These are phyloP conservation scores for Panurus biarmicus DNA, from an alignment of 2,113 vertebrate genomes.

Conservation along the genomic window DNA sequence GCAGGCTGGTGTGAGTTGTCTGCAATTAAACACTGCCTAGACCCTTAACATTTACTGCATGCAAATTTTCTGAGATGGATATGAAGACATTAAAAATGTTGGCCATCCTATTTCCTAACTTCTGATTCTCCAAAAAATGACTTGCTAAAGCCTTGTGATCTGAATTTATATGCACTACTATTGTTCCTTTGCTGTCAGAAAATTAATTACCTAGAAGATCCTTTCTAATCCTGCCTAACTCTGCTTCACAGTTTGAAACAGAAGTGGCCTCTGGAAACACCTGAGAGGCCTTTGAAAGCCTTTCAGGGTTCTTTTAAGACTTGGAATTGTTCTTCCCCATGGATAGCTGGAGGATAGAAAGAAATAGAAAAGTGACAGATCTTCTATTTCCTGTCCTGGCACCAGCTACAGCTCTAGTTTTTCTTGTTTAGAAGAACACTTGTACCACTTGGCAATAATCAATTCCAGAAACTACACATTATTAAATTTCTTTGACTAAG, in stretches of 20 bases:
- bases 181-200: neutral
- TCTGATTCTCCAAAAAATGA: neutral
- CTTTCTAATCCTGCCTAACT: neutral
- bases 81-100: neutral
- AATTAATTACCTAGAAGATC: neutral
- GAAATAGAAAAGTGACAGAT: neutral
- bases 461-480: neutral
- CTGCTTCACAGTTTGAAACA: neutral
- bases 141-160: neutral
- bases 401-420: neutral
- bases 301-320: neutral
- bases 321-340: neutral
- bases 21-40: neutral
- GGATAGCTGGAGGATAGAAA: neutral
- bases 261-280: neutral
- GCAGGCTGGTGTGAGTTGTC: neutral
- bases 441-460: neutral
- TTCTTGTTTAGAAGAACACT: neutral
- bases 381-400: neutral
- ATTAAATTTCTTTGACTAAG: neutral
- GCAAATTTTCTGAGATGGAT: neutral
- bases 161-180: neutral
- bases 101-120: neutral
- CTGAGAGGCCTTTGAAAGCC: neutral
- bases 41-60: neutral